Percentiles rank a stretch among this genome's conserved stretches.
Evolutionary conservation across 2,888 invertebrate genomes (phyloP).

Genomic region (Aphidius colemani): DNA sequence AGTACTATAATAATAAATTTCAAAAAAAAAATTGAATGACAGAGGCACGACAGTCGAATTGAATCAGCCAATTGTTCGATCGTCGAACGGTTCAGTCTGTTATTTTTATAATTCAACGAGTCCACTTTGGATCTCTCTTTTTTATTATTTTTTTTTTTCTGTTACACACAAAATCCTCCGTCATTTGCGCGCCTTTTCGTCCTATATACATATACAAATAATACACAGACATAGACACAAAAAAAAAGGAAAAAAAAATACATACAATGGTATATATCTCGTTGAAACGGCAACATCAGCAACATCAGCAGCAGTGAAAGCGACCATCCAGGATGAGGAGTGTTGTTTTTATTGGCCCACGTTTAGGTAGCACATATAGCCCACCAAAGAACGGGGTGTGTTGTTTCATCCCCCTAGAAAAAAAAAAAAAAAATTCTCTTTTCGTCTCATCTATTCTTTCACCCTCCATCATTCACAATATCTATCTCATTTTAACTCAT

Average conservation of each 20-base stretch:
- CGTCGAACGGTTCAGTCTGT: slow-evolving; percentile 52
- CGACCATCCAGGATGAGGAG: slow-evolving; percentile 34
- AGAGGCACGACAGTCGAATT: slow-evolving; percentile 39
- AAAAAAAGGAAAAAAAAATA: too few relatives aligned
- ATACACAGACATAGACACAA: too few relatives aligned
- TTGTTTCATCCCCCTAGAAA: slow-evolving; percentile 54
- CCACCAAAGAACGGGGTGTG: slow-evolving; percentile 51
- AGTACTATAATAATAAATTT: not conserved
- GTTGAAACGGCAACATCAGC: too few relatives aligned
- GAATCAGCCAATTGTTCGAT: slow-evolving; percentile 56
- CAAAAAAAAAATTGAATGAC: slow-evolving; percentile 8
- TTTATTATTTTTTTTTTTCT: slow-evolving; percentile 16
- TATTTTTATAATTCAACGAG: slow-evolving; percentile 57
- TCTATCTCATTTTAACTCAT: slow-evolving; percentile 16
- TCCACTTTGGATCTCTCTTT: slow-evolving; percentile 32
- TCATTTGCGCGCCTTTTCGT: slow-evolving; percentile 32
- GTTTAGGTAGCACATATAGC: slow-evolving; percentile 44
- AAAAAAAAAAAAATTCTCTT: slow-evolving; percentile 18
- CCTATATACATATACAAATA: slow-evolving; percentile 3
- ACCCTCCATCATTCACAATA: slow-evolving; percentile 13
- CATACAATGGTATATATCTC: too few relatives aligned
- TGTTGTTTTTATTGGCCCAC: slow-evolving; percentile 56
- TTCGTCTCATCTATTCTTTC: slow-evolving; percentile 24
- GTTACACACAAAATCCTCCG: slow-evolving; percentile 23
- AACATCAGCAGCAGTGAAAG: not conserved